Base-by-base conservation (phyloP, 2,888 invertebrate genomes). In the Laothoe populi region DNA sequence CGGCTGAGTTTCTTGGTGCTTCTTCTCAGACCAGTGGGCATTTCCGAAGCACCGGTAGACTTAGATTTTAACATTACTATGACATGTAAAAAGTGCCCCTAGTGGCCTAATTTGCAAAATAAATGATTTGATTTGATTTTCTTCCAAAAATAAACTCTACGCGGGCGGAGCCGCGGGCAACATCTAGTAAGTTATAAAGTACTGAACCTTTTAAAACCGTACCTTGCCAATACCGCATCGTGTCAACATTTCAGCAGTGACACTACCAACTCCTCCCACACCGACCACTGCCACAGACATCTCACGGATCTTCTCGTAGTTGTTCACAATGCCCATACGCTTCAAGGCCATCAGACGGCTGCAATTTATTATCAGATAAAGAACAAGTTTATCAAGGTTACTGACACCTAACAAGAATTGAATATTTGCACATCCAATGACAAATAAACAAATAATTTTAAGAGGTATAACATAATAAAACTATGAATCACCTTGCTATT, bases 211-310 rank as follows among this genome's bases (percentile, higher is more conserved):
- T 8, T 31, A 46, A n/a, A 35, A 40, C 21, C 35, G 63, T 71
- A 97, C 96, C 94, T 99, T 98, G 68, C 99, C 99, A 70, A 99
- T 97, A 0, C 99, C 99, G 88, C 99, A 99, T 67, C 99, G 94
- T 1, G 99, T 99, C 59, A 99, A 93, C 99, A 99, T 99, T 93
- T 99, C 99, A 45, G 99, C 99, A 0, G 99, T 98, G 1, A 99
- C 99, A 93, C 99, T 99, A 46, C 99, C 99, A n/a, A 99, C 99
- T 40, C 99, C 99, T 0, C 99, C 99, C 0, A 99, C 96, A 3
- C 99, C 99, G 10, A 99, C 98, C 44, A 99, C 95, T 5, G 98
- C 98, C 3, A 99, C 97, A 0, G 98, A 95, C 84, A 95, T 95
- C 40, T 96, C 95, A 44, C 99, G 94, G 68, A 98, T 98, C 77